Evolutionary conservation across 1,140 invertebrate genomes (phyloP).

Genomic region (Calephelis nemesis): DNA sequence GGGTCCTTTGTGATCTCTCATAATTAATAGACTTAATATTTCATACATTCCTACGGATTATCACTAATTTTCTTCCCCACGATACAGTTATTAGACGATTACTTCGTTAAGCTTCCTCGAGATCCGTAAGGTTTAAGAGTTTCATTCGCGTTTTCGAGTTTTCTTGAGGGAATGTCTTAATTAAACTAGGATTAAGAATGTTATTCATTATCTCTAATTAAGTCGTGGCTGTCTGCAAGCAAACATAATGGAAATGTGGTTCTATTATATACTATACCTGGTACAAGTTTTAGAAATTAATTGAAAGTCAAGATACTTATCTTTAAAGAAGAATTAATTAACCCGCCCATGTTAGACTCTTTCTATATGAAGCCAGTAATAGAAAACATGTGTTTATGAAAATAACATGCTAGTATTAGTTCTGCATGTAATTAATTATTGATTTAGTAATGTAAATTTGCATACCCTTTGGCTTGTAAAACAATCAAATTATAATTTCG

Average conservation of each 20-base stretch:
- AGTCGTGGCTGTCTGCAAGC: conserved; percentile 6
- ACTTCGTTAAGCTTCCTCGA: conserved; percentile 20
- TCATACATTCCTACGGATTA: conserved; percentile 44
- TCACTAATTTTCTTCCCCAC: conserved; percentile 34
- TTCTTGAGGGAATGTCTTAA: conserved; percentile 18
- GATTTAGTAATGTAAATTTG: too few species aligned
- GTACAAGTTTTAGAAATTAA: not conserved
- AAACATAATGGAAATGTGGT: conserved; percentile 13
- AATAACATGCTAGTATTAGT: too few species aligned
- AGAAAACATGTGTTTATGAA: too few species aligned
- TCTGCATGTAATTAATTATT: too few species aligned
- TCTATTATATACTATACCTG: conserved; percentile 3
- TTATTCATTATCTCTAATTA: conserved; percentile 19
- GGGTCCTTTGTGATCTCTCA: conserved; percentile 52
- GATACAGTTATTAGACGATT: conserved; percentile 32
- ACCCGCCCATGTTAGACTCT: not conserved
- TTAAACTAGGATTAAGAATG: conserved; percentile 23
- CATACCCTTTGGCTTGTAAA: too few species aligned
- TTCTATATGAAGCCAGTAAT: too few species aligned
- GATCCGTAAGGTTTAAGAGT: conserved; percentile 23
- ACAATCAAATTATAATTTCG: too few species aligned
- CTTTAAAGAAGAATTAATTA: not conserved
- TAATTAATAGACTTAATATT: conserved; percentile 63
- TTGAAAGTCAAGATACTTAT: conserved; percentile 1
- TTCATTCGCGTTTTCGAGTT: conserved; percentile 19